Conservation (phyloP, 2,888 invertebrate genomes). For the Bellardia bayeri region DNA sequence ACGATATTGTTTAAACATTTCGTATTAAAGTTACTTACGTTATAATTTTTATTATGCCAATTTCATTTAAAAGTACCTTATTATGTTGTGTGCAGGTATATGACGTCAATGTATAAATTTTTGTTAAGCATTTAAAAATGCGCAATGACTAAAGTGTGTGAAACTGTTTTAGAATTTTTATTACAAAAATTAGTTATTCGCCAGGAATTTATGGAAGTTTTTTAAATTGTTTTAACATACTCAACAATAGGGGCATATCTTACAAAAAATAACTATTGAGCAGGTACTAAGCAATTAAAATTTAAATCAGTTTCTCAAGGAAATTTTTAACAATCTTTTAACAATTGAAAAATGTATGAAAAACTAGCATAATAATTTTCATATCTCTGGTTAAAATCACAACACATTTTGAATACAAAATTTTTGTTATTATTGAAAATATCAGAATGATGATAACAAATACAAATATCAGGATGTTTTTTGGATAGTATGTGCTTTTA, state of each 20-base stretch:
- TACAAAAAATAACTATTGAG: too few species aligned
- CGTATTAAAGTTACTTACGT: neutral
- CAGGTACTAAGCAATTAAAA: neutral
- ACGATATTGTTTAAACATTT: neutral
- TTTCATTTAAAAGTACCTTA: neutral
- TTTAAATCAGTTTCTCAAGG: neutral
- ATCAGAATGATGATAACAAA: too few species aligned
- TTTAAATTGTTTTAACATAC: too few species aligned
- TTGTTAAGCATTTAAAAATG: neutral
- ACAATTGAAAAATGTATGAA: too few species aligned
- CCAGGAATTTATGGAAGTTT: neutral
- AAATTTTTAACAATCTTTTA: too few species aligned
- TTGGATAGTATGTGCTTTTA: too few species aligned
- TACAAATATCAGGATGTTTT: too few species aligned
- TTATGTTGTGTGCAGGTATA: neutral
- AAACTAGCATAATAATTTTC: too few species aligned
- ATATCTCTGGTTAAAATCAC: too few species aligned
- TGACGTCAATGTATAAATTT: slow-evolving; percentile 12
- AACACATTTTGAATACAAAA: too few species aligned
- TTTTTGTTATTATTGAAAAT: too few species aligned
- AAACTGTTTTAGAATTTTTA: slow-evolving; percentile 26
- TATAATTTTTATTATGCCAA: slow-evolving; percentile 13
- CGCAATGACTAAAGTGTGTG: neutral
- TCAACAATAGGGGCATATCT: too few species aligned
- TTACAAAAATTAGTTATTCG: neutral